A percentile compares a stretch with the other conserved stretches of the same genome.
phyloP scores from a whole-genome alignment of 2,113 vertebrate species.

The Microtus ochrogaster region DNA sequence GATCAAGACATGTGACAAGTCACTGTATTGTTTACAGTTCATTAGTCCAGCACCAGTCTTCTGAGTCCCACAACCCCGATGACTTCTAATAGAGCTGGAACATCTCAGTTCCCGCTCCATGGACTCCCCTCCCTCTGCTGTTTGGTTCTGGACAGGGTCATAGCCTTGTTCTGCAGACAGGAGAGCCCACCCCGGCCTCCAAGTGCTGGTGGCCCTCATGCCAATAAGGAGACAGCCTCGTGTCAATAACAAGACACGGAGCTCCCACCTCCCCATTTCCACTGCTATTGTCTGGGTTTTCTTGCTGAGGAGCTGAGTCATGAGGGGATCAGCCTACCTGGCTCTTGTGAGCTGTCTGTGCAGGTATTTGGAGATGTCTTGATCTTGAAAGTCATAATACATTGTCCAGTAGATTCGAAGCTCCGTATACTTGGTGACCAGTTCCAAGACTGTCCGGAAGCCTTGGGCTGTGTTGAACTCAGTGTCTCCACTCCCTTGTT shows the following conservation, averaged over 20 bases:
- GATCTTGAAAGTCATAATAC: not conserved
- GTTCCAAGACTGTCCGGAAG: constrained; percentile 44
- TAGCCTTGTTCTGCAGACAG: not conserved
- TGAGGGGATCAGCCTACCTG: constrained; percentile 2
- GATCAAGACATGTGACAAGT: accelerated
- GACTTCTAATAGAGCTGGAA: too few species aligned
- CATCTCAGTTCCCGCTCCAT: not conserved
- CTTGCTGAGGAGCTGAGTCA: not conserved
- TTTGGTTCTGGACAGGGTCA: not conserved
- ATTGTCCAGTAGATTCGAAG: constrained; percentile 60
- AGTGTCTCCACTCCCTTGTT: not conserved
- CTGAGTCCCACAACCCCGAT: too few species aligned
- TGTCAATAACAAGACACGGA: not conserved
- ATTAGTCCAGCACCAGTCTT: not conserved
- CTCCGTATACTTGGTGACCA: not conserved
- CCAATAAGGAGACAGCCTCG: not conserved
- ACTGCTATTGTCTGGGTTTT: not conserved
- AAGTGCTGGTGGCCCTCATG: not conserved
- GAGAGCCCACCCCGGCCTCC: accelerated
- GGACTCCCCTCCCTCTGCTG: not conserved
- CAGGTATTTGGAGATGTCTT: accelerated
- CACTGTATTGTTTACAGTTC: not conserved
- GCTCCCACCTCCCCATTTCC: not conserved
- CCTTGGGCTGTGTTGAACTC: constrained; percentile 34
- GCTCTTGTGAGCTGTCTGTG: accelerated